Base-by-base conservation (phyloP, 2,888 invertebrate species). In the Drosophila neonasuta region DNA sequence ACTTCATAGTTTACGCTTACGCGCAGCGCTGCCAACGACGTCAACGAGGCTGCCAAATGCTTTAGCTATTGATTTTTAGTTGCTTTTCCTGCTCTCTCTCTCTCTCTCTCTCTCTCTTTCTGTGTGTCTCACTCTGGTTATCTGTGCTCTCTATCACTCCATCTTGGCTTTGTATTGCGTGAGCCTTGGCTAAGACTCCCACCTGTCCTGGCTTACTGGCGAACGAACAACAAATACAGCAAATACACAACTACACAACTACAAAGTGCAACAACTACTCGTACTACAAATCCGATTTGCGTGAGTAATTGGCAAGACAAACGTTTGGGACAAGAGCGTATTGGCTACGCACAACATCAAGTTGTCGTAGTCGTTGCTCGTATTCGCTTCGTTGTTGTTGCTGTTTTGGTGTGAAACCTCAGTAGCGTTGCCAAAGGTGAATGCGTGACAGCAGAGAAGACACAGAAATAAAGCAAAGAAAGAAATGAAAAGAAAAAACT, bases 291-390 rank as follows among this genome's bases (percentile, higher is more conserved):
- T 87, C 87, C 86, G 86, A 88, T 88, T 87, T 87, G 79, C 67
- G 81, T 84, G 86, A 87, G 83, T 85, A 87, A 87, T 88, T 87
- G 88, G 87, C 78, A 87, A 81, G 85, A 69, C 77, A 77, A 77
- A 72, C 69, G 71, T 61, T 73, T 60, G 63, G 58, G 79, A 64
- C 69, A 55, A 59, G 67, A 73, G 63, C 61, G 69, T 59, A 71
- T 70, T 66, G 68, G 65, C 46, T 48, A 52, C 60, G 65, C 70
- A 70, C 51, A 34, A 32, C 70, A 62, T 64, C 59, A 66, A 20
- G 13, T 55, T 58, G 13, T 58, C 44, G 24, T 51, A 61, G 11
- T 56, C 51, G 3, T 7, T 41, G 1, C 15, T 49, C n/a, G n/a
- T n/a, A n/a, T n/a, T n/a, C n/a, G n/a, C n/a, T n/a, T n/a, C n/a